Evolutionary conservation across 2,797 vertebrate genomes (phyloP), one percentile per base, ranked within the genome.

Genomic region (Leucoraja ocellata): DNA sequence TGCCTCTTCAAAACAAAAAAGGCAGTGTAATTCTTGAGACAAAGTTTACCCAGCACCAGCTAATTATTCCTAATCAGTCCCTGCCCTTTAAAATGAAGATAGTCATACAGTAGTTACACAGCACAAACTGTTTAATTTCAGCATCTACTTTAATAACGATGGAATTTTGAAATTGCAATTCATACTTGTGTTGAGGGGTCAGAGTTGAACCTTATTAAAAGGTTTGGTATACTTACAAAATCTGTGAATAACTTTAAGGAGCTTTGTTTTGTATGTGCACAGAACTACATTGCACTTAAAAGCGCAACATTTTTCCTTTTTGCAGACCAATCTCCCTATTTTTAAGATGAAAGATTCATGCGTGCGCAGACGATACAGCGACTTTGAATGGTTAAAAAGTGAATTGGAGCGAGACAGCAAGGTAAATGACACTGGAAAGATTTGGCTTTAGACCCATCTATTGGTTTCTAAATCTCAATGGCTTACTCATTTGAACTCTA

Each of bases 401-500:
- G 99, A 99, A 95, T 96, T 99, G 97, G 99, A 99, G 95, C 96
- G 98, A 96, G 98, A 99, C 97, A 99, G 98, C 96, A 99, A 99
- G 98, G 99, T 99, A 95, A 96, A 93, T 88, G 71, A 28, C 36
- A 14, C 25, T 32, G 58, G 32, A 39, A 91, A 91, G 63, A 54
- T 61, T 88, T 54, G 54, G 9, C 10, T 6, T 10, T 10, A 68
- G 36, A 6, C 46, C 46, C 46, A 16, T 88, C 4, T 71, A 71
- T 91, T 91, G 65, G 10, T 32, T 36, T 71, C 13, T 46, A 11
- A 6, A 91, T 71, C 65, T 23, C 1, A 28, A 2, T 65, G 11
- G 0, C 28, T 54, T 21, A n/a, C 14, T n/a, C 25, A 63, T 13
- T 61, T 88, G 46, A 14, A 65, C 28, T 65, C 28, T 11, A 88